phyloP scores from a whole-genome alignment of 2,888 invertebrate genomes.

The Iphiclides podalirius region DNA sequence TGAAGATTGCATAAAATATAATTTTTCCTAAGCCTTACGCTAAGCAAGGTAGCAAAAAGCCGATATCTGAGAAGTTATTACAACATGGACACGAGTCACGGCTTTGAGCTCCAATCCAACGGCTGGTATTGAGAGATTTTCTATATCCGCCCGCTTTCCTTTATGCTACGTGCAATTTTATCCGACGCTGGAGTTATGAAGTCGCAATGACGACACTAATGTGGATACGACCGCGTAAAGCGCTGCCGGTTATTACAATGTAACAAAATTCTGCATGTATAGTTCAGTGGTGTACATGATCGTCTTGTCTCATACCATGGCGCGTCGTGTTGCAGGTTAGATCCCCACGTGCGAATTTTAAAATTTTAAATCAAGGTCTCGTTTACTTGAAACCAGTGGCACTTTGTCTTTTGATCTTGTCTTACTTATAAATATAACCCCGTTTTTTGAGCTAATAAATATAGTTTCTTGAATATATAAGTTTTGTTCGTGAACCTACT shows the following conservation, averaged over 20 bases:
- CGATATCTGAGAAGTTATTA: constrained; percentile 52
- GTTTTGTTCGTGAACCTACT: no score
- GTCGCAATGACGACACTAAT: constrained; percentile 38
- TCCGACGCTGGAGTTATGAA: constrained; percentile 69
- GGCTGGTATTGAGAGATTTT: constrained; percentile 75
- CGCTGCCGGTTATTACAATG: neutral
- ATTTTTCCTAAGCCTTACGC: constrained; percentile 13
- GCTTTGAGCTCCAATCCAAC: constrained; percentile 60
- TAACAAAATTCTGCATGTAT: neutral
- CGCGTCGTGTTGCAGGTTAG: no score
- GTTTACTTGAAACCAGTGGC: no score
- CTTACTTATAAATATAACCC: no score
- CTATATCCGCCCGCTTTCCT: constrained; percentile 78
- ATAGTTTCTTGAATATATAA: no score
- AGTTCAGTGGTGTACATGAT: no score
- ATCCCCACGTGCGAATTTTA: no score
- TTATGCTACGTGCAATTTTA: constrained; percentile 77
- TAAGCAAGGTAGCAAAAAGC: constrained; percentile 18
- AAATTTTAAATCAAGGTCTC: no score
- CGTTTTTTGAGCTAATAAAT: no score
- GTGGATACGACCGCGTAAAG: constrained; percentile 38
- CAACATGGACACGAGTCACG: constrained; percentile 48
- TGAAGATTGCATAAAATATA: constrained; percentile 21
- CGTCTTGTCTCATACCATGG: no score
- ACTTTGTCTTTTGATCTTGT: no score